Conservation (phyloP, 2,888 invertebrate species). For the Apamea epomidion region DNA sequence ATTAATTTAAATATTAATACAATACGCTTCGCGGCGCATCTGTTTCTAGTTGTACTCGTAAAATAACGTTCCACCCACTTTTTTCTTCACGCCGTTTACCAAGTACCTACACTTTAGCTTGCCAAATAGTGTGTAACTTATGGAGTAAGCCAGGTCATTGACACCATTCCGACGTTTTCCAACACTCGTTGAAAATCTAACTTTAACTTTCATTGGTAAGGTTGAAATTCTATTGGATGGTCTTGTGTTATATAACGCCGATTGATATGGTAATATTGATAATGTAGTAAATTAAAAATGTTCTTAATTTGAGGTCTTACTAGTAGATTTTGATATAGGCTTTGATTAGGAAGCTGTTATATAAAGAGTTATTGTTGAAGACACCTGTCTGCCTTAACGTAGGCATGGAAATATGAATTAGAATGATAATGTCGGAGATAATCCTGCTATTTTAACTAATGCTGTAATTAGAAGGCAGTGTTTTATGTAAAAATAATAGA, state of each 20-base stretch:
- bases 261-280: constrained; percentile 58
- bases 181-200: constrained; percentile 39
- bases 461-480: constrained; percentile 25
- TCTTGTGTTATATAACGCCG: constrained; percentile 49
- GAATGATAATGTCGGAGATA: constrained; percentile 25
- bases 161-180: constrained; percentile 73
- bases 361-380: constrained; percentile 28
- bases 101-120: constrained; percentile 64
- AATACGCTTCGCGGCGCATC: constrained; percentile 54
- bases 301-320: constrained; percentile 30
- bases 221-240: constrained; percentile 33
- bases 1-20: constrained; percentile 33
- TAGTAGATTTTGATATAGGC: constrained; percentile 15
- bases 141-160: constrained; percentile 75
- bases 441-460: constrained; percentile 27
- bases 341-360: constrained; percentile 39
- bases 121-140: constrained; percentile 77
- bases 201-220: constrained; percentile 32
- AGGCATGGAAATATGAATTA: background rate
- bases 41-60: constrained; percentile 52
- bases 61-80: constrained; percentile 63
- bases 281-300: constrained; percentile 42
- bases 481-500: constrained; percentile 14
- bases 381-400: constrained; percentile 3
- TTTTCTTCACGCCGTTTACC: constrained; percentile 63